Evolutionary conservation across 2,888 invertebrate species (phyloP).

Genomic region (Parapristionchus giblindavisi): DNA sequence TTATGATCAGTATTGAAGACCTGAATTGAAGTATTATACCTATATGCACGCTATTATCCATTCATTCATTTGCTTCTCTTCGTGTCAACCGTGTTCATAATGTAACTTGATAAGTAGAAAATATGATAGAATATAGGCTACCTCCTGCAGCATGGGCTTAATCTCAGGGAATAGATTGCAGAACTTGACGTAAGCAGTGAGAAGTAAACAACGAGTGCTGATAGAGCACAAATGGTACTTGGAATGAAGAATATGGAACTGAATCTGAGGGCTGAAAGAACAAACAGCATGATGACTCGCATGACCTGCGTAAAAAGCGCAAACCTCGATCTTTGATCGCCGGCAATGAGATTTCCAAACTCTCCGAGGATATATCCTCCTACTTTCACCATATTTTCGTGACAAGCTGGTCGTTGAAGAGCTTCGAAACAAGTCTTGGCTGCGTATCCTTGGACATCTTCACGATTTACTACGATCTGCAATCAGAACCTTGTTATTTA

Average conservation of each 20-base stretch:
- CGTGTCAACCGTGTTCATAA: too few relatives aligned
- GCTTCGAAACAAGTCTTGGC: slow-evolving; percentile 97
- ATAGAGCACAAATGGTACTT: slow-evolving; percentile 98
- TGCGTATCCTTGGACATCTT: slow-evolving; percentile 99
- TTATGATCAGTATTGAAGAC: slow-evolving; percentile 82
- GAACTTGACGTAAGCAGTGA: slow-evolving; percentile 99
- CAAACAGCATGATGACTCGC: not conserved
- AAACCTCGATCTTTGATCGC: slow-evolving; percentile 86
- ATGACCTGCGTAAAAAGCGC: not conserved
- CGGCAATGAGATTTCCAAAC: slow-evolving; percentile 98
- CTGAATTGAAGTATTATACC: slow-evolving; percentile 56
- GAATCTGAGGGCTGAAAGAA: slow-evolving; percentile 84
- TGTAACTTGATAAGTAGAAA: too few relatives aligned
- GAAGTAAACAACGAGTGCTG: slow-evolving; percentile 87
- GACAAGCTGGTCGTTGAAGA: slow-evolving; percentile 91
- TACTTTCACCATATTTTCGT: slow-evolving; percentile 99
- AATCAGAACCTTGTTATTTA: slow-evolving; percentile 20
- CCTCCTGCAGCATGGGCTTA: slow-evolving; percentile 91
- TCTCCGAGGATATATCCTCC: slow-evolving; percentile 98
- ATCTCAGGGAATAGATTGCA: slow-evolving; percentile 99
- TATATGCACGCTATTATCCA: not conserved
- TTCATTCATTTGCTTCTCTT: not conserved
- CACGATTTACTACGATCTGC: slow-evolving; percentile 98
- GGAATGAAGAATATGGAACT: slow-evolving; percentile 96
- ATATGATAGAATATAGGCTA: too few relatives aligned